Evolutionary conservation across 2,113 vertebrate species (phyloP), one percentile per base, ranked within the genome.

Genomic region (Irena cyanogastra): DNA sequence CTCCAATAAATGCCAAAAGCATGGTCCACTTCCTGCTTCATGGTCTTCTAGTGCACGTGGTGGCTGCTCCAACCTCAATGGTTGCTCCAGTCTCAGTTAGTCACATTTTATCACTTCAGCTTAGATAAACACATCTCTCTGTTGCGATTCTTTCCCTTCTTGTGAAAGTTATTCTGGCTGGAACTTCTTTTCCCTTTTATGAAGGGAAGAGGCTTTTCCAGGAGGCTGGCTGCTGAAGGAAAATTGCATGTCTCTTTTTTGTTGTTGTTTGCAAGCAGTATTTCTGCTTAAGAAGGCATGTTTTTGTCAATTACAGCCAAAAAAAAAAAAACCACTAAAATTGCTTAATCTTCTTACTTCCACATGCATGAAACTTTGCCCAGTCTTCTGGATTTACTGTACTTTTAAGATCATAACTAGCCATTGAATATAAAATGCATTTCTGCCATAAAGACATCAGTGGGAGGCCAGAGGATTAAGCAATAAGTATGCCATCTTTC

Each of bases 341-440:
- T n/a, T 50, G n/a, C 20, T 79, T 85, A 93, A 95, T 91, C 61
- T 24, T 87, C 70, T 92, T 79, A 93, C 45, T 93, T 96, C 49
- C 57, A 93, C 27, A 94, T 26, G 42, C 84, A 79, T 10, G 26
- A 93, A 74, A 70, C 21, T 72, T 66, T 42, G 23, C 59, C 53
- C 7, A 65, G 41, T 68, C 53, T 82, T 81, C 42, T 71, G 35
- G 15, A 77, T 88, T 93, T 74, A 80, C 54, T 81, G 15, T 42
- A 50, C 19, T 92, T 95, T 94, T 71, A 44, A 93, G 35, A 90
- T 18, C 39, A 19, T 39, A 88, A 65, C 44, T 69, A 84, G 20
- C 23, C 26, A 42, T 17, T 59, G n/a, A 72, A 72, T 47, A 65
- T 49, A 89, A 87, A 95, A 16, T 49, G 1, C n/a, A 82, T 72